Percentiles rank a stretch among this genome's conserved stretches.
These are phyloP conservation scores for Tubulanus polymorphus DNA, from an alignment of 2,888 invertebrate genomes.

Conservation along the genomic window DNA sequence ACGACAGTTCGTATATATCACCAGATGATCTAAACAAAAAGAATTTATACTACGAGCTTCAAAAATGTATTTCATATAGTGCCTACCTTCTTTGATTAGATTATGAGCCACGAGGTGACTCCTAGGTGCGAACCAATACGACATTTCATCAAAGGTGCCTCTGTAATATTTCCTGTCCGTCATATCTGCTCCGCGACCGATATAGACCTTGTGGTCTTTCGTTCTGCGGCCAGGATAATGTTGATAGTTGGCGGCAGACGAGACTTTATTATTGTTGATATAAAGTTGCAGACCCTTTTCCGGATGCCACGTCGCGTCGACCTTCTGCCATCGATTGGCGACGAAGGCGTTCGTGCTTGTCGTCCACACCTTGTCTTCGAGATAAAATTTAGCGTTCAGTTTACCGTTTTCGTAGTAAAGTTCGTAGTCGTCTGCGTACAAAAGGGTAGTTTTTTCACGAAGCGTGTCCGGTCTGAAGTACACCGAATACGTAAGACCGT, in stretches of 20 bases:
- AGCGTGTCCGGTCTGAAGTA: constrained; percentile 33
- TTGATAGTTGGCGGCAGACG: neutral
- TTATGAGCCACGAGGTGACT: constrained; percentile 43
- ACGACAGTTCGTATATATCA: no score
- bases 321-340: constrained; percentile 37
- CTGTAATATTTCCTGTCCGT: constrained; percentile 27
- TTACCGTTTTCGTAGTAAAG: constrained; percentile 37
- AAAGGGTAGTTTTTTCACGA: constrained; percentile 32
- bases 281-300: constrained; percentile 40
- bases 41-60: no score
- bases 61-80: neutral
- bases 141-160: constrained; percentile 45
- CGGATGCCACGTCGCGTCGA: constrained; percentile 46
- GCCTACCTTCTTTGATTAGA: constrained; percentile 41
- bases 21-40: no score
- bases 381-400: constrained; percentile 32
- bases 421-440: constrained; percentile 40
- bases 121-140: constrained; percentile 47
- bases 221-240: no score
- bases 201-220: neutral
- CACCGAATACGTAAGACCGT: constrained; percentile 36
- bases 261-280: constrained; percentile 30
- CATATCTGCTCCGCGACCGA: constrained; percentile 12
- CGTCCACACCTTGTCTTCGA: constrained; percentile 31
- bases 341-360: constrained; percentile 27